Conservation (phyloP, 2,888 invertebrate genomes). For the Tenthredo mesomela region DNA sequence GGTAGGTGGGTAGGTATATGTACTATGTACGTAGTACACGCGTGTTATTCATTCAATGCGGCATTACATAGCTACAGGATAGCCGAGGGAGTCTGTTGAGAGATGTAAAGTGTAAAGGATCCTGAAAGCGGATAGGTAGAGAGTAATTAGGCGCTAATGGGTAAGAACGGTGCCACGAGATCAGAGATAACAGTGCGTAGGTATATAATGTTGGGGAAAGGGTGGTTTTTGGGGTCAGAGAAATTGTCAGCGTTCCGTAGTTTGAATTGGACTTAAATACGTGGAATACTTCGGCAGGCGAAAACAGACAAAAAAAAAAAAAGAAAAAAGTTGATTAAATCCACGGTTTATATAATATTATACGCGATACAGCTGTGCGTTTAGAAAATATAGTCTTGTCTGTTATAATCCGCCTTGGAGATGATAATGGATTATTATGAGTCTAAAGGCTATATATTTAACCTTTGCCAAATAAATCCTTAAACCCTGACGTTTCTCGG, state of each 20-base stretch:
- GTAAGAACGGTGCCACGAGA: constrained; percentile 40
- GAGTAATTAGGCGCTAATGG: constrained; percentile 48
- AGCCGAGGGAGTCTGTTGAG: neutral
- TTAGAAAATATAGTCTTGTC: neutral
- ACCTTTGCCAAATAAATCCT: neutral
- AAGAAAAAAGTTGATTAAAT: neutral
- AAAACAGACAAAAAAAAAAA: neutral
- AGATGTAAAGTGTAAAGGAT: constrained; percentile 5
- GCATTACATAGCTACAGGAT: neutral
- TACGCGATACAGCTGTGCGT: neutral
- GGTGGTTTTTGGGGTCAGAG: neutral
- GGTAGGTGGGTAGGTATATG: neutral
- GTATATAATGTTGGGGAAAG: neutral
- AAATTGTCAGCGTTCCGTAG: neutral
- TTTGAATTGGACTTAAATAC: neutral
- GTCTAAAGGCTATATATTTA: neutral
- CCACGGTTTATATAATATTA: neutral
- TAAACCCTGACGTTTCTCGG: constrained; percentile 4
- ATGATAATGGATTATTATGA: neutral
- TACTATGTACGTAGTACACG: neutral
- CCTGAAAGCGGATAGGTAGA: constrained; percentile 31
- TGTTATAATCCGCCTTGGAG: neutral
- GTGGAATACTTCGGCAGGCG: neutral
- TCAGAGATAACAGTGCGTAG: constrained; percentile 43
- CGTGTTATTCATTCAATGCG: constrained; percentile 42